Evolutionary conservation across 2,888 invertebrate genomes (phyloP), one percentile per base, ranked within the genome.

Genomic region (Drosophila subsilvestris): DNA sequence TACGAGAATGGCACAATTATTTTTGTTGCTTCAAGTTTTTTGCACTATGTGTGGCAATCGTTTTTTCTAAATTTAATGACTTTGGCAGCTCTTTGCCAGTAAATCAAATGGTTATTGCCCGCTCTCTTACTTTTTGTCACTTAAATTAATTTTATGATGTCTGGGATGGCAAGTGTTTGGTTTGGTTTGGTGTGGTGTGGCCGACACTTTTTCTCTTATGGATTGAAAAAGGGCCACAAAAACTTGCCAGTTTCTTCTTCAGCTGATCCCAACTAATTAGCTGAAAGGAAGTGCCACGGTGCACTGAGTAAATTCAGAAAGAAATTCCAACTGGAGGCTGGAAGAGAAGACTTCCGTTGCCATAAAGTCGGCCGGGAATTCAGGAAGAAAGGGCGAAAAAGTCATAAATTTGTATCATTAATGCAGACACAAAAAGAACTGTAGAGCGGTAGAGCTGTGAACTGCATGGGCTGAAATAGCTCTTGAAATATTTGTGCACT

Each of bases 61-160:
- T 73, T 58, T 72, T 63, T 63, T 74, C 76, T 74, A 75, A 81
- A 77, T 76, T 85, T 85, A 85, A 86, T 86, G 86, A 78, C 86
- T 78, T 69, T 80, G 76, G 74, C 81, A 77, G 78, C 72, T 60
- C 57, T 55, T 47, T 60, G 57, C 59, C 57, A 75, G 53, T 86
- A 86, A 86, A 86, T 86, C 86, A 86, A 86, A 82, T 69, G 66
- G 80, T 75, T 76, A 70, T 74, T 66, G 67, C 71, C 22, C 32
- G 43, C 55, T 71, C 51, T 43, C 51, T 56, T 74, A 54, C 62
- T 63, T 56, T 44, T 58, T 27, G 66, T 77, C 77, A 68, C 65
- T 81, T 84, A 67, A 85, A 82, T 85, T 81, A 81, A 81, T 81
- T 87, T 70, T 63, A 61, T 62, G 61, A 54, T 59, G 73, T 63